Evolutionary conservation across 2,113 vertebrate species (phyloP).

Genomic region (Vombatus ursinus): DNA sequence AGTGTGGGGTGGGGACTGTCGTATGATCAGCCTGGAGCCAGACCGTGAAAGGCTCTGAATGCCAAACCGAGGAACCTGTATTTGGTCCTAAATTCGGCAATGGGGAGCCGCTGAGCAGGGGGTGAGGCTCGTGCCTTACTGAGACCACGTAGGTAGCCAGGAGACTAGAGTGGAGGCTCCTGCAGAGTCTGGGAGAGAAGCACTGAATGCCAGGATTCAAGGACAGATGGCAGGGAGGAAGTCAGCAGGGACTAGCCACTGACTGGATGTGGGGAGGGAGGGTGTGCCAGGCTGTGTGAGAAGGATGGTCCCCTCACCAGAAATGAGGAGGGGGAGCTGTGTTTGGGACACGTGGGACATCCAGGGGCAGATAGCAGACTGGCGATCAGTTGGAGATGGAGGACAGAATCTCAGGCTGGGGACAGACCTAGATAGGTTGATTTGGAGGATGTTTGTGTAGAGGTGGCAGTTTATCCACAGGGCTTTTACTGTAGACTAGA

Average conservation of each 20-base stretch:
- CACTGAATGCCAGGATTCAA: neutral
- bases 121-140: no score
- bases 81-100: conserved; percentile 13
- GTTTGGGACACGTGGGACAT: neutral
- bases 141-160: no score
- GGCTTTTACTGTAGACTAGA: neutral
- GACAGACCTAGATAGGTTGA: neutral
- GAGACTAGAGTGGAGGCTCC: neutral
- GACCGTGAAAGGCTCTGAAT: neutral
- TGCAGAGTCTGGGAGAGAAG: neutral
- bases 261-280: neutral
- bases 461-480: neutral
- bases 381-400: no score
- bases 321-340: no score
- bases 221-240: neutral
- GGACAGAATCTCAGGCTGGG: no score
- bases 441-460: conserved; percentile 4
- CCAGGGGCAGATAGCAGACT: no score
- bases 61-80: neutral
- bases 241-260: no score
- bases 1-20: neutral
- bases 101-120: no score
- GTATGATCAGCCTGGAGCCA: neutral
- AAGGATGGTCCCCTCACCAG: no score
- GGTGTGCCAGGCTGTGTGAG: no score